Percentiles rank a stretch among this genome's conserved stretches.
phyloP scores from a whole-genome alignment of 2,888 invertebrate species.

The Rambutsinella grinnellia region DNA sequence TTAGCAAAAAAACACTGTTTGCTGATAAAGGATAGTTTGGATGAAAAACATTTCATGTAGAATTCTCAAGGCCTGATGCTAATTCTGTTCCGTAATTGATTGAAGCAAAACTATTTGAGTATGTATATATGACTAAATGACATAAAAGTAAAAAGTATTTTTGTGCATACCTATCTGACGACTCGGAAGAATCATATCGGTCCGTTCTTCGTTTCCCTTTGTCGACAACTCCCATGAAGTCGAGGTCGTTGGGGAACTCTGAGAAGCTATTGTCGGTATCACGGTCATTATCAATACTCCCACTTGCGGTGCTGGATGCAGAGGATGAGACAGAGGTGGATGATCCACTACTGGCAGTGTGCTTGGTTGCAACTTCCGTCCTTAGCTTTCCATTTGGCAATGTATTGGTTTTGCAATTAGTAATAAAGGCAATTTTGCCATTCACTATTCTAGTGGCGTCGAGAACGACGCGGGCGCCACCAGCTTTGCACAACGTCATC shows the following conservation, averaged over 20 bases:
- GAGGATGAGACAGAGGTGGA: slow-evolving; percentile 19
- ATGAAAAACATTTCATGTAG: too few relatives aligned
- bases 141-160: not conserved
- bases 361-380: slow-evolving; percentile 8
- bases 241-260: slow-evolving; percentile 53
- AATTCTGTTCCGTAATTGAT: too few relatives aligned
- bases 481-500: slow-evolving; percentile 21
- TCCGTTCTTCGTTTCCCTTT: slow-evolving; percentile 83
- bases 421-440: slow-evolving; percentile 32
- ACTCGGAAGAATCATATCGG: slow-evolving; percentile 94
- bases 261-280: slow-evolving; percentile 56
- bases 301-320: slow-evolving; percentile 39
- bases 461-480: not conserved
- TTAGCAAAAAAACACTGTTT: too few relatives aligned
- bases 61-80: too few relatives aligned
- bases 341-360: slow-evolving; percentile 26
- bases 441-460: slow-evolving; percentile 35
- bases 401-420: slow-evolving; percentile 20
- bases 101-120: not conserved
- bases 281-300: slow-evolving; percentile 56
- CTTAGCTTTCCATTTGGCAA: not conserved
- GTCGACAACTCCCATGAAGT: slow-evolving; percentile 53
- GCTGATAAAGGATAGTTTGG: too few relatives aligned
- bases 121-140: not conserved
- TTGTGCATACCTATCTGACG: slow-evolving; percentile 86